A percentile compares a stretch with the other conserved stretches of the same genome.
Conservation (phyloP, 2,797 vertebrate genomes). For the Ptychadena robeensis region DNA sequence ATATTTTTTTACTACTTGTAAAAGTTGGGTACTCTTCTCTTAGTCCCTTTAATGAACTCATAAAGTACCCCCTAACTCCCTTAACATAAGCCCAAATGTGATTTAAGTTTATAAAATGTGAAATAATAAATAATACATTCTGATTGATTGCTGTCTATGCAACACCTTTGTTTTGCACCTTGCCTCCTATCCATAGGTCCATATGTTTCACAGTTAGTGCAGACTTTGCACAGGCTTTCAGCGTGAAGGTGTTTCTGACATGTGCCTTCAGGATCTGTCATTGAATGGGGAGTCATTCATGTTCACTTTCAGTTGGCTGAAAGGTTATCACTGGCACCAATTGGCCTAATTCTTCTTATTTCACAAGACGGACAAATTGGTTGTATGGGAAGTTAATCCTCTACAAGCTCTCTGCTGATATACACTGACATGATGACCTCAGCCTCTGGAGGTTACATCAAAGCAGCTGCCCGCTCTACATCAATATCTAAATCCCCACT, state of each 20-base stretch:
- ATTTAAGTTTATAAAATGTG: too few species aligned
- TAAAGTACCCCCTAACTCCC: too few species aligned
- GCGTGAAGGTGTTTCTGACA: not conserved
- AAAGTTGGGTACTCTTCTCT: too few species aligned
- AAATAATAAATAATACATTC: too few species aligned
- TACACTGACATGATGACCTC: slow-evolving; percentile 55
- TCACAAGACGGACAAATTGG: slow-evolving; percentile 37
- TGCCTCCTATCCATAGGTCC: too few species aligned
- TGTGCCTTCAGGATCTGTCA: not conserved
- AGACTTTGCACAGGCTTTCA: not conserved
- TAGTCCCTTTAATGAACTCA: too few species aligned
- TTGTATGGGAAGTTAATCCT: slow-evolving; percentile 50
- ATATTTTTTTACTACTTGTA: too few species aligned
- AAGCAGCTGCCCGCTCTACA: slow-evolving; percentile 52
- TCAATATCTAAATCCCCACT: slow-evolving; percentile 58
- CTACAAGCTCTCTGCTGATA: slow-evolving; percentile 34
- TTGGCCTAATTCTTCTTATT: slow-evolving; percentile 31
- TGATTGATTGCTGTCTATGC: too few species aligned
- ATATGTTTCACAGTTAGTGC: too few species aligned
- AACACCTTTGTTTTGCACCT: too few species aligned
- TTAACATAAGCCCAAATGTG: too few species aligned
- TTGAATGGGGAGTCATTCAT: not conserved
- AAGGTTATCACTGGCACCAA: slow-evolving; percentile 28
- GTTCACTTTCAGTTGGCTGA: slow-evolving; percentile 16
- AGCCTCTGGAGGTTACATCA: slow-evolving; percentile 57